These are phyloP conservation scores for Palythoa grandiflora DNA, from an alignment of 92 coral and sea anemone species.

Conservation along the genomic window DNA sequence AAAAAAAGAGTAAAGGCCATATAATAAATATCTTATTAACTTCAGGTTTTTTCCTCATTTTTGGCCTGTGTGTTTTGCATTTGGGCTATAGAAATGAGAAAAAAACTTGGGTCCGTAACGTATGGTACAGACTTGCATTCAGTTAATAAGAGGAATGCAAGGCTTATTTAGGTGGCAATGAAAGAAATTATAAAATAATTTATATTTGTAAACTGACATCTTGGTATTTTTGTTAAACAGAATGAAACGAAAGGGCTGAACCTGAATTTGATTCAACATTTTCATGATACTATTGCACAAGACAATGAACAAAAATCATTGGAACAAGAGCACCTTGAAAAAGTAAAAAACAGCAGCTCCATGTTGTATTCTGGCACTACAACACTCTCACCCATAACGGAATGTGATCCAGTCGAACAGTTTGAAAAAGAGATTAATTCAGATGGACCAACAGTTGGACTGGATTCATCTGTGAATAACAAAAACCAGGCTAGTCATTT, in stretches of 20 bases:
- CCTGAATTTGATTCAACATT: constrained; percentile 25
- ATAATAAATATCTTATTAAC: no score
- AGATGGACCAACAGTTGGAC: not conserved
- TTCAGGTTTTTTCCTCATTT: no score
- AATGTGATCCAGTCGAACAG: constrained; percentile 38
- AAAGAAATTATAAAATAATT: no score
- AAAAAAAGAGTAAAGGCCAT: no score
- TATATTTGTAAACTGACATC: no score
- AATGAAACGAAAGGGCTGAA: not conserved
- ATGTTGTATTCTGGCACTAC: not conserved
- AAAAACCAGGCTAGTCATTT: not conserved
- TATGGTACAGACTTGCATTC: no score
- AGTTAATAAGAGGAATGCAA: no score
- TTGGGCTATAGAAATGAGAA: no score
- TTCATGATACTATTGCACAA: not conserved
- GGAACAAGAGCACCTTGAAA: constrained; percentile 19
- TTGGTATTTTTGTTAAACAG: not conserved
- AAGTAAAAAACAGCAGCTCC: constrained; percentile 2
- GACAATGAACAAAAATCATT: not conserved
- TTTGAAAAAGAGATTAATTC: not conserved
- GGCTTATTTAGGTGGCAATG: not conserved
- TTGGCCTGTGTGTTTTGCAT: no score
- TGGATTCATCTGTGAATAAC: not conserved
- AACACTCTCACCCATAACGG: constrained; percentile 40
- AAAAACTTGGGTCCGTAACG: no score